Conservation (phyloP, 2,113 vertebrate species). For the Turnix velox region DNA sequence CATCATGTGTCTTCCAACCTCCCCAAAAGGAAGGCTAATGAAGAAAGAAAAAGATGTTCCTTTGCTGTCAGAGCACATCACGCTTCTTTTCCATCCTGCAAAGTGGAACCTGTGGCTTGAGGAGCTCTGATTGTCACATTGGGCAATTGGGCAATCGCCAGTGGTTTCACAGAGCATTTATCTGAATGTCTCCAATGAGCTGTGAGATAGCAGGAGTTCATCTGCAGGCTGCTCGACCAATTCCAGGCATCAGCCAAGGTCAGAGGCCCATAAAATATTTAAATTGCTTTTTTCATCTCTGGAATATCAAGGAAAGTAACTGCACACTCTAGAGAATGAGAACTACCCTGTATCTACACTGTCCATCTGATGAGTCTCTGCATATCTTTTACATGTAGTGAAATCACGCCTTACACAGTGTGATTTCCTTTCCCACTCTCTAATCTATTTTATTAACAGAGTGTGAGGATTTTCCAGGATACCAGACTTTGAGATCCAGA, state of each 20-base stretch:
- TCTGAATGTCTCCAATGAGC: background rate
- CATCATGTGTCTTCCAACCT: constrained; percentile 13
- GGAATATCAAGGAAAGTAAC: background rate
- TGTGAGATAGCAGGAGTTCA: background rate
- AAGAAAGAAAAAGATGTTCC: constrained; percentile 17
- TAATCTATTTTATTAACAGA: background rate
- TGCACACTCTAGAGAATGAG: background rate
- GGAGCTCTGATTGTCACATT: constrained; percentile 7
- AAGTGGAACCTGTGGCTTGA: constrained; percentile 4
- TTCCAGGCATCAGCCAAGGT: background rate
- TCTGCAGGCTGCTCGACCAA: background rate
- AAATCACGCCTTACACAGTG: background rate
- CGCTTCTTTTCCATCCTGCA: background rate
- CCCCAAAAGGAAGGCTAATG: background rate
- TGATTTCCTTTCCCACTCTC: background rate
- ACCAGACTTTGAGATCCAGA: background rate
- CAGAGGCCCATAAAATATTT: constrained; percentile 14
- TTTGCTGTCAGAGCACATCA: constrained; percentile 36
- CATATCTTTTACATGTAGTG: background rate
- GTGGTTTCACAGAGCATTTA: background rate
- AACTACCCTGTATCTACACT: background rate
- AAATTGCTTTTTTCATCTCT: constrained; percentile 11
- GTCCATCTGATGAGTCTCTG: background rate
- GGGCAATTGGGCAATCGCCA: constrained; percentile 8
- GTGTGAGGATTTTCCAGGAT: background rate